Evolutionary conservation across 2,888 invertebrate genomes (phyloP), one percentile per base, ranked within the genome.

Genomic region (Tenthredo livida): DNA sequence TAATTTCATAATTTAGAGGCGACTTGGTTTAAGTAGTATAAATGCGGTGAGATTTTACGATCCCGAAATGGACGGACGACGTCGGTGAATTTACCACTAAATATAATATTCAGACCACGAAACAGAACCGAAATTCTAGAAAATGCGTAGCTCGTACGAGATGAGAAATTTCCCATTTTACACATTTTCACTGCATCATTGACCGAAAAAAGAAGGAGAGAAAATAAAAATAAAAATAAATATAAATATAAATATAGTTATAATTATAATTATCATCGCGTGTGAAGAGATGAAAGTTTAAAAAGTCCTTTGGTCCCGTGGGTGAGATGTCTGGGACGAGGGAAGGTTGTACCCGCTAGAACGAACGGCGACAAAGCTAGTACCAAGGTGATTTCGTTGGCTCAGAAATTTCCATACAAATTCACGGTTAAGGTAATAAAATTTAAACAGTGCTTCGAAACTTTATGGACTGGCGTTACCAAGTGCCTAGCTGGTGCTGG

Each of bases 351-450:
- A 61, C 47, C 43, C 43, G n/a, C 21, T 43, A 73, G 43, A 40
- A 3, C 40, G n/a, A 37, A 25, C 17, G 43, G 43, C 47, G 67
- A 83, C 67, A 47, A 33, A 47, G 12, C 43, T 21, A 47, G 47
- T 47, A 29, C 33, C 33, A n/a, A 50, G 37, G 29, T 70, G 83
- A 67, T 67, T 83, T 65, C 21, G 67, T 47, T 54, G 47, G n/a
- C 12, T 83, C 50, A 87, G 87, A 87, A 91, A 91, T 92, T 91
- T 91, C 90, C 90, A 91, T 90, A 90, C 89, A 92, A 90, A 92
- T 91, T 90, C 90, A 89, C 87, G 89, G 87, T 87, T 88, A 86
- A 83, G 88, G 89, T 88, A 90, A 90, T 92, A 91, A 92, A 92
- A 92, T 91, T 92, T 91, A 91, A 92, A 90, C 88, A 89, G 88